Base-by-base conservation (phyloP, 1,140 invertebrate species). In the Asbolus verrucosus region DNA sequence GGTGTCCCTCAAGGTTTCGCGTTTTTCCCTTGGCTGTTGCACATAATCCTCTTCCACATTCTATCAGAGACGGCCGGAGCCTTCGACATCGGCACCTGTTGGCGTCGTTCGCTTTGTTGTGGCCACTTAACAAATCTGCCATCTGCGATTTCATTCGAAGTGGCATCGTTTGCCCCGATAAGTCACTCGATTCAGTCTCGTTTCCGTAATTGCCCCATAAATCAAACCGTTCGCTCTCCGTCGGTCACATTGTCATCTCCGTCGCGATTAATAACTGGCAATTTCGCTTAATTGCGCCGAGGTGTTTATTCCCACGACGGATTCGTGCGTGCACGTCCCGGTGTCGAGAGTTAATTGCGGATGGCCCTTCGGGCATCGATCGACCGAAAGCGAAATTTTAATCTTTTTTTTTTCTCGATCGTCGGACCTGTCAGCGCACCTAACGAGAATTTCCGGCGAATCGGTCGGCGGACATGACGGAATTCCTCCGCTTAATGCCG, bases 181-280 rank as follows among this genome's bases (percentile, higher is more conserved):
- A 54, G 46, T 54, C 21, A 14, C 19, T 24, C 46, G 27, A 36
- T 36, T 4, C 33, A 36, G 6, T 36, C 11, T 11, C 19, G 8
- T 11, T 54, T 27, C 27, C 21, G n/a, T 54, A 54, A 54, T 54
- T 54, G 46, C n/a, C 21, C n/a, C 11, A 27, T 54, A 54, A 54
- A 54, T 54, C 21, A 19, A n/a, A 21, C n/a, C 18, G 27, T 54
- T 18, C 18, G 5, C 6, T 50, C 18, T 8, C 46, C n/a, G n/a
- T 24, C 21, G 8, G 19, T 30, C 9, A 54, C 31, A 66, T 59
- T 67, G 65, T 67, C 46, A 68, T 65, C 63, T 65, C 18, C 38
- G 33, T 11, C 1, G 59, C 31, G 61, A 70, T 70, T 70, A 65
- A 70, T 70, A 70, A 70, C 65, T 65, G 19, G 19, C 24, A 70